Conservation (phyloP, 2,888 invertebrate species). For the Leptopterna dolabrata region DNA sequence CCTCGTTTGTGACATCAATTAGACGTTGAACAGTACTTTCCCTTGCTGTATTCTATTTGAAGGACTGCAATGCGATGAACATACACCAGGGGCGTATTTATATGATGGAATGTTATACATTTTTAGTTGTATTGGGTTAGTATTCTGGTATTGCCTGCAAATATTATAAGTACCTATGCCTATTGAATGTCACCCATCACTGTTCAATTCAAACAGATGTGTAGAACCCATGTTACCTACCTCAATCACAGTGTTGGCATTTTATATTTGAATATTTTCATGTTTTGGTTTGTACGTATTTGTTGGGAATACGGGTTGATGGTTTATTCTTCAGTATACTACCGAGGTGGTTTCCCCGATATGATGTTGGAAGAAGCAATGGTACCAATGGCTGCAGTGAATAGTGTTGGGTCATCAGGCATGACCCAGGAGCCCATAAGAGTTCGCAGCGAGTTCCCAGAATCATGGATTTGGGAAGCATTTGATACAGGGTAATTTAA, state of each 20-base stretch:
- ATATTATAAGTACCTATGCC: too few relatives aligned
- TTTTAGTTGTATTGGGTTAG: background rate
- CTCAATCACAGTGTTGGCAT: background rate
- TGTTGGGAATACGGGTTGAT: slow-evolving; percentile 34
- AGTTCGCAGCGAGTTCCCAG: slow-evolving; percentile 76
- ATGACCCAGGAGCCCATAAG: slow-evolving; percentile 59
- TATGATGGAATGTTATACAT: background rate
- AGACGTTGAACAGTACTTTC: background rate
- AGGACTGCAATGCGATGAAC: background rate
- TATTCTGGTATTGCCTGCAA: background rate
- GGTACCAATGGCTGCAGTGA: slow-evolving; percentile 27
- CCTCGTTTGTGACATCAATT: background rate
- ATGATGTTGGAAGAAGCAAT: slow-evolving; percentile 49
- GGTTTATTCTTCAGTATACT: slow-evolving; percentile 48
- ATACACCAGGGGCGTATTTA: background rate
- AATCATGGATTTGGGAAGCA: slow-evolving; percentile 79
- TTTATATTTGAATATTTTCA: background rate
- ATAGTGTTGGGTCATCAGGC: slow-evolving; percentile 30
- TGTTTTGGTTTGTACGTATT: background rate
- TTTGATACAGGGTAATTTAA: slow-evolving; percentile 71
- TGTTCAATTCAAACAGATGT: background rate
- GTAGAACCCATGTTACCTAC: background rate
- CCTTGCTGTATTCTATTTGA: background rate
- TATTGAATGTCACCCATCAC: background rate
- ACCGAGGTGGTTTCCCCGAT: slow-evolving; percentile 47